Evolutionary conservation across 2,113 vertebrate species (phyloP), one percentile per base, ranked within the genome.

Genomic region (Melanerpes formicivorus): DNA sequence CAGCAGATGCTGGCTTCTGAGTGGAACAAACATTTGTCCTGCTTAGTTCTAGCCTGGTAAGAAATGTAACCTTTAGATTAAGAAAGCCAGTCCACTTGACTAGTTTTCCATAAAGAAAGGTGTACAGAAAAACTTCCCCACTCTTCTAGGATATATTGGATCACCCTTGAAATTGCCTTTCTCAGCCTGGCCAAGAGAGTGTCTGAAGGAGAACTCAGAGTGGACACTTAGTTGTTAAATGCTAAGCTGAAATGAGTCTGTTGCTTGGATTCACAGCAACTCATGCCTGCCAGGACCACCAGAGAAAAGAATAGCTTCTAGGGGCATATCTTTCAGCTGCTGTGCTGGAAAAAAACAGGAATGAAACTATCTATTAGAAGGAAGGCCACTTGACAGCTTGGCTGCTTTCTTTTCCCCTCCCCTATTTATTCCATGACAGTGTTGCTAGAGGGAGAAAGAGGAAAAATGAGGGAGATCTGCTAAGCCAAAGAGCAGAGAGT

Each of bases 111-210:
- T 18, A 72, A 62, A 66, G 8, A 72, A 2, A 70, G 34, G 6
- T 70, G 46, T 48, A 37, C 1, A 32, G 44, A 63, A 44, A 27
- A 15, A 2, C 4, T 10, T 2, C 0, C 5, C 7, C 4, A 6
- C 8, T 32, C 16, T 40, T 76, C 22, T 25, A n/a, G 25, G 15
- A 52, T 54, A 10, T 18, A 17, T 23, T 44, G 8, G 25, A 72
- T 55, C 32, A 65, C 4, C 9, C n/a, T 42, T 44, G 27, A 90
- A 84, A 88, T 22, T 29, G 11, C 9, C 14, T 71, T 84, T 80
- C 27, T 50, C 19, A 72, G 29, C 37, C 29, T 37, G 69, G 34
- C 22, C 44, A 54, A 64, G 9, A 82, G 7, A 65, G 25, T 79
- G 17, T 29, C 15, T 62, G 81, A 48, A 75, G 58, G 71, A 78